Evolutionary conservation across 2,113 vertebrate species (phyloP), one percentile per base, ranked within the genome.

Genomic region (Cranoglanis bouderius): DNA sequence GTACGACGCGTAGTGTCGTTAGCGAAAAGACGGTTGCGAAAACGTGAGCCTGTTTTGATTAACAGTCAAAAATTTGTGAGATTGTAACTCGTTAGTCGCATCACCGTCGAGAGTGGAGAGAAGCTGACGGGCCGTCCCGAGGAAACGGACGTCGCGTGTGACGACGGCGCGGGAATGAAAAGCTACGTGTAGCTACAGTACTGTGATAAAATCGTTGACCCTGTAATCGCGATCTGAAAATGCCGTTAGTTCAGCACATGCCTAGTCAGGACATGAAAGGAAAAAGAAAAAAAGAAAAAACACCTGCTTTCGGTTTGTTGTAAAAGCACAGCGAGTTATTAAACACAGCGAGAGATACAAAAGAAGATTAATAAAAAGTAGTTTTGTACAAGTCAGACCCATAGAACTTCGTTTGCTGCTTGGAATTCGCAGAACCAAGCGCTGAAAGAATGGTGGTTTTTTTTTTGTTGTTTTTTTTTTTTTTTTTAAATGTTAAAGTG

Each of bases 371-470:
- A 93, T 92, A 92, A 91, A 88, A 88, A 87, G 65, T 86, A 81
- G 88, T 74, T 80, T 90, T 88, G 55, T 86, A 86, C 90, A 91
- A 88, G 84, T 93, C 86, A 86, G 89, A 93, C 90, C 75, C 85
- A 91, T 82, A 92, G 91, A 53, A 70, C 32, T 88, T 91, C 82
- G 92, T 93, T 95, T 95, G 94, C 95, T 95, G 94, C 94, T 93
- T 92, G 91, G 92, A 94, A 95, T 93, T 90, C 87, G n/a, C 81
- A 84, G 82, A 86, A 87, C 59, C 87, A 89, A 89, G 87, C 78
- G 12, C 70, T 70, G 55, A 78, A 85, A 87, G 87, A 88, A 82
- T 51, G 43, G n/a, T 35, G 74, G 19, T 49, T 46, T 0, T 46
- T 46, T 6, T 82, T 63, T 72, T 6, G n/a, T 35, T 82, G 19